Evolutionary conservation across 2,888 invertebrate genomes (phyloP).

Genomic region (Nephrotoma guestfalica): DNA sequence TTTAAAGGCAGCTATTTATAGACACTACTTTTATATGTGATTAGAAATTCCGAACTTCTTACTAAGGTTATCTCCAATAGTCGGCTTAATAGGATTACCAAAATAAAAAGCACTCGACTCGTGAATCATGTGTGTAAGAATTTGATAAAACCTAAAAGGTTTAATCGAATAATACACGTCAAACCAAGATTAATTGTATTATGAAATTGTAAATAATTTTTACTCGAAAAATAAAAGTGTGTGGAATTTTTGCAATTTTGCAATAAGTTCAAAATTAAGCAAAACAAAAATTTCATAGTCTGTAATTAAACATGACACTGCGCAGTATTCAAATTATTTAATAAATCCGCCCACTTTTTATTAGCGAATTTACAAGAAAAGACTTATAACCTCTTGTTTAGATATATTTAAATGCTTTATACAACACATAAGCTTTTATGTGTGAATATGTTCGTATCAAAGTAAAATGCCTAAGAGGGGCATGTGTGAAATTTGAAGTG

Average conservation of each 20-base stretch:
- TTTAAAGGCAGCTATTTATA: background rate
- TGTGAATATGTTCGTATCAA: background rate
- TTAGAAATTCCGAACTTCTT: background rate
- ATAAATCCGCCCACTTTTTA: background rate
- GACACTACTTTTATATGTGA: background rate
- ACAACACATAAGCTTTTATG: background rate
- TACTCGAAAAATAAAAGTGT: background rate
- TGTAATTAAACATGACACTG: background rate
- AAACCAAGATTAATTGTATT: background rate
- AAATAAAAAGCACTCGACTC: background rate
- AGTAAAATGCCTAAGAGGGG: background rate
- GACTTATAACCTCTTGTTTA: background rate
- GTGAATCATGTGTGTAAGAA: background rate
- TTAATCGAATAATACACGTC: background rate
- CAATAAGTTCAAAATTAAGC: background rate
- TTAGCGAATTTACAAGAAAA: background rate
- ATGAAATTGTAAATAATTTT: background rate
- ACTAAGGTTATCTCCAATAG: background rate
- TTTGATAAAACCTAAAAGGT: background rate
- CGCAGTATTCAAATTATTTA: background rate
- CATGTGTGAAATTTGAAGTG: background rate
- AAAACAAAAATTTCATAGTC: background rate
- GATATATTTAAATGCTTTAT: background rate
- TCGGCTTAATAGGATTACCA: background rate
- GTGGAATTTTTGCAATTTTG: background rate